Percentiles rank a stretch among this genome's conserved stretches.
Conservation (phyloP, 1,140 invertebrate species). For the Papilio xuthus region DNA sequence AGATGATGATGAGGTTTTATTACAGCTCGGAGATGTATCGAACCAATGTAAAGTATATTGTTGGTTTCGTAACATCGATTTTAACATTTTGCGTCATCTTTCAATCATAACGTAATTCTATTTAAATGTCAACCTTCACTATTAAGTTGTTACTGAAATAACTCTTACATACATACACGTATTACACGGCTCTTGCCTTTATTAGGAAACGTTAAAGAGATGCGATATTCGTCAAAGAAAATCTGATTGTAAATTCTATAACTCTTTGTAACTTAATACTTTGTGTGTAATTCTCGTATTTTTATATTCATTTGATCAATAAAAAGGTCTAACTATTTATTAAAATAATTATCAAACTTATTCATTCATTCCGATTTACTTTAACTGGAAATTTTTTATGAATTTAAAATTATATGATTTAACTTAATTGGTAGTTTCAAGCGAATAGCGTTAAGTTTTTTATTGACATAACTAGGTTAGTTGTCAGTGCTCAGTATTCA, state of each 20-base stretch:
- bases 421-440: not conserved
- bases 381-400: not conserved
- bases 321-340: not conserved
- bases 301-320: no score
- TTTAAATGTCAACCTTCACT: slow-evolving; percentile 25
- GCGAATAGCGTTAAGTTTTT: not conserved
- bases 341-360: not conserved
- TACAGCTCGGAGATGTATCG: not conserved
- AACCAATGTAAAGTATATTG: not conserved
- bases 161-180: not conserved
- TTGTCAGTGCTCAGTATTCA: slow-evolving; percentile 8
- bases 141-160: slow-evolving; percentile 16
- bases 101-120: slow-evolving; percentile 23
- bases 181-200: not conserved
- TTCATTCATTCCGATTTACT: not conserved
- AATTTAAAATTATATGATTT: not conserved
- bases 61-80: slow-evolving; percentile 7
- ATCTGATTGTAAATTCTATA: no score
- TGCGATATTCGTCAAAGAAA: not conserved
- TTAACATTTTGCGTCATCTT: slow-evolving; percentile 14
- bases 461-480: slow-evolving; percentile 12
- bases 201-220: not conserved
- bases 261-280: no score
- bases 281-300: no score
- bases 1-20: no score